Evolutionary conservation across 2,888 invertebrate species (phyloP).

Genomic region (Unio delphinus): DNA sequence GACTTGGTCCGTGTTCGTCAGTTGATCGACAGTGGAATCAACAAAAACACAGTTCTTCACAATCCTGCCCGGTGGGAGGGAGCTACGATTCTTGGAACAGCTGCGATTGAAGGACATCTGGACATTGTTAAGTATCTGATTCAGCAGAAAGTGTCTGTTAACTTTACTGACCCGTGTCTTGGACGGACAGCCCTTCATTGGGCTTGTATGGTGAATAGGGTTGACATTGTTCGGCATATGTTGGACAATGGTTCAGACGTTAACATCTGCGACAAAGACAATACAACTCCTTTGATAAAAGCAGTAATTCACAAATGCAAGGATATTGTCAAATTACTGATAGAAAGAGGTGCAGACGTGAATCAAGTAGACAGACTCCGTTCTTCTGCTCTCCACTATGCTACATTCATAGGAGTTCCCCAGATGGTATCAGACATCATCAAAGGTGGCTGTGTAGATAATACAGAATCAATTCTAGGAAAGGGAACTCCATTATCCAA

Average conservation of each 20-base stretch:
- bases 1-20: slow-evolving; percentile 35
- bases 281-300: slow-evolving; percentile 46
- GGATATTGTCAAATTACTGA: slow-evolving; percentile 33
- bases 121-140: slow-evolving; percentile 41
- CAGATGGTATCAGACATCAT: slow-evolving; percentile 1
- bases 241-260: slow-evolving; percentile 37
- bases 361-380: slow-evolving; percentile 1
- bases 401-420: slow-evolving; percentile 2
- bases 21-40: slow-evolving; percentile 44
- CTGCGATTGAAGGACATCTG: slow-evolving; percentile 42
- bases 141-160: slow-evolving; percentile 32
- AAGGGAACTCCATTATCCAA: slow-evolving; percentile 3
- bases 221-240: slow-evolving; percentile 9
- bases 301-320: slow-evolving; percentile 35
- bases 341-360: slow-evolving; percentile 33
- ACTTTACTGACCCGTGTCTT: slow-evolving; percentile 42
- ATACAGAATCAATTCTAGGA: background rate
- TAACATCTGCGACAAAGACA: slow-evolving; percentile 47
- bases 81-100: slow-evolving; percentile 46
- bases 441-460: background rate
- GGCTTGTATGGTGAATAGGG: slow-evolving; percentile 43
- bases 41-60: slow-evolving; percentile 45
- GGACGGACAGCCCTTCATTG: slow-evolving; percentile 52
- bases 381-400: slow-evolving; percentile 4
- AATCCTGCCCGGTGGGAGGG: slow-evolving; percentile 40